Base-by-base conservation (phyloP, 2,888 invertebrate genomes). In the Dorcus parallelipipedus region DNA sequence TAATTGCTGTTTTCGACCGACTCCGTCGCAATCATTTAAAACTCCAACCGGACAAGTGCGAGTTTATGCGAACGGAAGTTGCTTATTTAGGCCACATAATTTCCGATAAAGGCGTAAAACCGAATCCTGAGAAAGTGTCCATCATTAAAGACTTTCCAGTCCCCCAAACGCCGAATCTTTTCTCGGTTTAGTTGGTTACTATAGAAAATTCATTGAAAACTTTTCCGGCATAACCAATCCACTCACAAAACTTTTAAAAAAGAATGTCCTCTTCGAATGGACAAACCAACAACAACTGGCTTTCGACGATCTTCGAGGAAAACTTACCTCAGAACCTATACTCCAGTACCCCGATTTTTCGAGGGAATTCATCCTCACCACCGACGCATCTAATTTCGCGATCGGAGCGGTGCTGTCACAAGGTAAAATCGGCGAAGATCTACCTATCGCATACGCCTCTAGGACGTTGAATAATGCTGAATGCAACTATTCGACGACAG, bases 371-470 rank as follows among this genome's bases (percentile, higher is more conserved):
- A 54, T 65, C 26, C 43, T 73, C 23, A 68, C 69, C 0, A 74
- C 76, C 0, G 76, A 77, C 55, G 77, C 76, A 0, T 67, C 66
- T 17, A 68, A 74, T 47, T 62, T 63, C 40, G 68, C 69, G 2
- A 57, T 74, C 2, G 73, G 71, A 3, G 64, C 66, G 0, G 63
- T 75, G 0, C 38, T 74, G 5, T 68, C 70, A 0, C 75, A 76
- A 64, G 65, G 65, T 26, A 2, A 54, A 56, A 39, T 67, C 52
- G 61, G 64, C 38, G 62, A 68, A 50, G 71, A 76, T 55, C 55
- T 70, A 17, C 75, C 73, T 1, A 67, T 78, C 2, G 73, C 75
- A 9, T 78, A 73, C 58, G 71, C 71, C 3, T 67, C 67, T 23
- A 51, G 75, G 58, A 72, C 72, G 1, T 55, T 73, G n/a, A 76